Percentiles rank a stretch among this genome's conserved stretches.
Conservation (phyloP, 1,140 invertebrate genomes). For the Nixonia krombeini region DNA sequence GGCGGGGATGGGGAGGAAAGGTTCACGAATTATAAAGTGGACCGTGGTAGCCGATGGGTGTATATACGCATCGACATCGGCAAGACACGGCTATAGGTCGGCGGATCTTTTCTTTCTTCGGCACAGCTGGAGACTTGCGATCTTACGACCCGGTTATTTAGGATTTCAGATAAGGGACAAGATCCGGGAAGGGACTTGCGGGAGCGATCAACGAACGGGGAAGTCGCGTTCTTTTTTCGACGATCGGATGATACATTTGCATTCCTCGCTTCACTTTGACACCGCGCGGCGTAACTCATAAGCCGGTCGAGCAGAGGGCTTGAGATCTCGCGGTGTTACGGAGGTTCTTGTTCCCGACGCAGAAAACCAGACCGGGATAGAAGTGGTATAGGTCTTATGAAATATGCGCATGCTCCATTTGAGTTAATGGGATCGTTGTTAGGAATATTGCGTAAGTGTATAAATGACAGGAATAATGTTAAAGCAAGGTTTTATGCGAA, state of each 20-base stretch:
- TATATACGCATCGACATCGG: constrained; percentile 44
- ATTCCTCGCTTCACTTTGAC: neutral
- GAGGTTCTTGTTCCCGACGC: too few species aligned
- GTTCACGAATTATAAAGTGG: constrained; percentile 62
- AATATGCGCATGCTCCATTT: too few species aligned
- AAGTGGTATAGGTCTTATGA: too few species aligned
- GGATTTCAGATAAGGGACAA: constrained; percentile 46
- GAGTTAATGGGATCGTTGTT: too few species aligned
- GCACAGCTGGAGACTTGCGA: constrained; percentile 54
- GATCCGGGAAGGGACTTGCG: constrained; percentile 49
- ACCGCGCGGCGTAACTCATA: too few species aligned
- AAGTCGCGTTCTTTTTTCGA: constrained; percentile 19
- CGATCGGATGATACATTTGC: constrained; percentile 6
- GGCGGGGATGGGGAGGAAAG: constrained; percentile 25
- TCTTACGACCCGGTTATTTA: constrained; percentile 54
- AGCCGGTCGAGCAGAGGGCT: too few species aligned
- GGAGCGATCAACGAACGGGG: constrained; percentile 20
- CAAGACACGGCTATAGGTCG: constrained; percentile 49
- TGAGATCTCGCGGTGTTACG: too few species aligned
- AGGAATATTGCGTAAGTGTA: too few species aligned
- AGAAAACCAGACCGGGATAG: too few species aligned
- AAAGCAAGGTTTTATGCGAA: too few species aligned
- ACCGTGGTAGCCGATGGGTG: constrained; percentile 53
- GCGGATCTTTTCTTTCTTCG: constrained; percentile 44
- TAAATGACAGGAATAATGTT: too few species aligned